Evolutionary conservation across 2,888 invertebrate species (phyloP), one percentile per base, ranked within the genome.

Genomic region (Liopterus haemorrhoidalis): DNA sequence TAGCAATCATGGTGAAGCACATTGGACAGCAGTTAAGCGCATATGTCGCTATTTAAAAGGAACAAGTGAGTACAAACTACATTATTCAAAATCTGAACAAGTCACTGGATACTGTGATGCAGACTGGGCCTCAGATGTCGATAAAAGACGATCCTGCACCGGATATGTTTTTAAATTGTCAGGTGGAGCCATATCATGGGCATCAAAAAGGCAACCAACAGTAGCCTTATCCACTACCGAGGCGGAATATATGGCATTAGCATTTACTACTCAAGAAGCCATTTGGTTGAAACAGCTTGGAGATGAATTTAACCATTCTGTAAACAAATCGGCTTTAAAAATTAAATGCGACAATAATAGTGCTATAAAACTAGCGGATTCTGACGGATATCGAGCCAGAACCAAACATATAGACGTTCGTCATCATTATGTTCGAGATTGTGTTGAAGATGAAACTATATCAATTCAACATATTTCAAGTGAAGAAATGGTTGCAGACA

Each of bases 211-310:
- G 4, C 55, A 54, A 47, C 39, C 15, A 19, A 52, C 54, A 27
- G 58, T 60, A n/a, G 57, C 57, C 1, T 33, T 59, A n/a, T 60
- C 57, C 2, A 57, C 56, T 0, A 55, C 55, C 3, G 59, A 61
- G 27, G 56, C 59, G 0, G 59, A 60, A 43, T 60, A 60, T 33
- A 57, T 60, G 39, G 51, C 57, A 4, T 36, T 59, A 18, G 46
- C 57, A 5, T 49, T 53, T 2, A 53, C 56, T 2, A 48, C 52
- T 4, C 54, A 57, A 49, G 59, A 59, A 37, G 47, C 55, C 4
- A 40, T 55, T 14, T 54, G 57, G 51, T 22, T 58, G 18, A 35
- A 51, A 37, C 38, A 50, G 16, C 31, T 49, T 8, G 8, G 11
- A 6, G 20, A 38, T 24, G 49, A 46, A 31, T 31, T 46, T 20